These are phyloP conservation scores for Drosophila auraria DNA, from an alignment of 1,140 invertebrate genomes.

Conservation along the genomic window DNA sequence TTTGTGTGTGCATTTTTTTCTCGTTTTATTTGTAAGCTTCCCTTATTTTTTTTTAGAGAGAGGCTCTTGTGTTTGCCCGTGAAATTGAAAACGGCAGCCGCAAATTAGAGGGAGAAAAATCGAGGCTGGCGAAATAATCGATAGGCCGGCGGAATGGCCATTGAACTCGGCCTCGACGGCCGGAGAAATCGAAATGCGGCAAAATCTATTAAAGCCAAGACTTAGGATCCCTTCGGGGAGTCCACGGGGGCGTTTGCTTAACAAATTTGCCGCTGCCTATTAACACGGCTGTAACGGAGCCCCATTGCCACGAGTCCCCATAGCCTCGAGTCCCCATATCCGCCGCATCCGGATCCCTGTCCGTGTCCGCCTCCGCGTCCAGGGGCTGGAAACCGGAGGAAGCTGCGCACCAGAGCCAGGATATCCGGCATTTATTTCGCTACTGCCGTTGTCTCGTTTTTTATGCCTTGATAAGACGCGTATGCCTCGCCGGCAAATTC, in stretches of 20 bases:
- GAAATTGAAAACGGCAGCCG: slow-evolving; percentile 72
- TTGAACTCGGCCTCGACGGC: slow-evolving; percentile 24
- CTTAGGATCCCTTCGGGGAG: slow-evolving; percentile 14
- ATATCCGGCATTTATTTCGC: slow-evolving; percentile 78
- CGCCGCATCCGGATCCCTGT: slow-evolving; percentile 16
- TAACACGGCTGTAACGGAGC: slow-evolving; percentile 46
- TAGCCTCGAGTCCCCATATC: slow-evolving; percentile 13
- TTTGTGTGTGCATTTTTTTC: background rate
- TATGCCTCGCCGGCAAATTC: slow-evolving; percentile 59
- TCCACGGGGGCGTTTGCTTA: slow-evolving; percentile 46
- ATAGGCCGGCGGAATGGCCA: slow-evolving; percentile 36
- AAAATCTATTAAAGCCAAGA: slow-evolving; percentile 67
- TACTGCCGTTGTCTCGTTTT: slow-evolving; percentile 35
- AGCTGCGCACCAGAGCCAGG: slow-evolving; percentile 45
- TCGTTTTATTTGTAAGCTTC: background rate
- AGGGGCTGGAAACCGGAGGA: slow-evolving; percentile 15
- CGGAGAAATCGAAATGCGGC: slow-evolving; percentile 35
- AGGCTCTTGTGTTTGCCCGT: slow-evolving; percentile 54
- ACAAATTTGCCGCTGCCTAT: slow-evolving; percentile 62
- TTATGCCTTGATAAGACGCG: slow-evolving; percentile 59
- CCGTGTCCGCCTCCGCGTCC: slow-evolving; percentile 6
- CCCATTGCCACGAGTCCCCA: background rate
- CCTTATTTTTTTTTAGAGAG: background rate
- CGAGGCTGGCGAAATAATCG: slow-evolving; percentile 38
- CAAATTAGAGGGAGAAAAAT: slow-evolving; percentile 65